A percentile compares a stretch with the other conserved stretches of the same genome.
These are phyloP conservation scores for Podiceps cristatus DNA, from an alignment of 2,113 vertebrate species.

Conservation along the genomic window DNA sequence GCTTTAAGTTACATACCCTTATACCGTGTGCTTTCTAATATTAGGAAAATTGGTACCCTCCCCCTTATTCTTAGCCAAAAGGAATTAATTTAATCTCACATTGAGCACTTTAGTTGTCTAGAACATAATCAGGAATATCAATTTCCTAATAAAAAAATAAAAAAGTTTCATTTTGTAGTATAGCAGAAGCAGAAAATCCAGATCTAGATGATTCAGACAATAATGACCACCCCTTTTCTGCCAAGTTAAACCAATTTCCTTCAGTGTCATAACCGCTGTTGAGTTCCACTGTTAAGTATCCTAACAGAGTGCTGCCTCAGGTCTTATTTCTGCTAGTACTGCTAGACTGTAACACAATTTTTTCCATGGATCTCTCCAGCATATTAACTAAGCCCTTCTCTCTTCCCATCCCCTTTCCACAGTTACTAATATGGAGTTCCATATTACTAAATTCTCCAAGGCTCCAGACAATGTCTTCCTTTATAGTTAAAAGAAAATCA, in stretches of 20 bases:
- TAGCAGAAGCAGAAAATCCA: background rate
- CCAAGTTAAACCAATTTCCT: background rate
- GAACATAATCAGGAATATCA: background rate
- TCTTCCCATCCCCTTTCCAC: background rate
- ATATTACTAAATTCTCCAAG: background rate
- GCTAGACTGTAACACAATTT: background rate
- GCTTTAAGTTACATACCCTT: conserved; percentile 48
- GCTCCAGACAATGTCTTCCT: background rate
- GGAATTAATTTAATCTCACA: background rate
- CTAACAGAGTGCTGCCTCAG: background rate
- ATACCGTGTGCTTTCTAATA: background rate
- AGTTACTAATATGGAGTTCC: background rate
- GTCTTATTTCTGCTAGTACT: background rate
- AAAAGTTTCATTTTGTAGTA: background rate
- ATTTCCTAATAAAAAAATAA: background rate
- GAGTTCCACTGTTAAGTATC: background rate
- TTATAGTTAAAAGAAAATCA: background rate
- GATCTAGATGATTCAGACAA: background rate
- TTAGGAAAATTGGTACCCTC: background rate
- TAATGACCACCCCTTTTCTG: background rate
- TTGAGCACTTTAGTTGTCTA: background rate
- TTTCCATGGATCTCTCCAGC: background rate
- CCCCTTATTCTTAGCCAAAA: background rate
- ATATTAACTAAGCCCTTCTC: background rate
- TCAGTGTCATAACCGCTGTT: background rate